Percentiles rank a stretch among this genome's conserved stretches.
Evolutionary conservation across 2,113 vertebrate species (phyloP).

Genomic region (Anguilla japonica): DNA sequence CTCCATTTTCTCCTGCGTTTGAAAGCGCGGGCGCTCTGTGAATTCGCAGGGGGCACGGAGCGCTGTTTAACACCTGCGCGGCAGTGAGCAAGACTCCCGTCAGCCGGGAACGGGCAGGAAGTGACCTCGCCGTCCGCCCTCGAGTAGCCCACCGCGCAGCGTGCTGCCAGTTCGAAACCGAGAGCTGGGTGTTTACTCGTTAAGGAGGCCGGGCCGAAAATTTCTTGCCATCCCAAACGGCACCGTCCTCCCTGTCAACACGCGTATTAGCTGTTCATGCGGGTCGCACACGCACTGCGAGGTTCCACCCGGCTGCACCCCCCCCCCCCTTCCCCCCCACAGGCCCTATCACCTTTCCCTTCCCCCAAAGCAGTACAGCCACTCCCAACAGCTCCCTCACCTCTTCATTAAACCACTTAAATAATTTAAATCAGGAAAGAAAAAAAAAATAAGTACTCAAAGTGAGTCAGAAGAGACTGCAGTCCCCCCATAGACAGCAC

Average conservation of each 20-base stretch:
- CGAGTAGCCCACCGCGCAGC: conserved; percentile 10
- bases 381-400: neutral
- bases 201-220: conserved; percentile 23
- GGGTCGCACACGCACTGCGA: conserved; percentile 32
- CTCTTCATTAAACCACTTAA: neutral
- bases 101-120: conserved; percentile 27
- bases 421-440: neutral
- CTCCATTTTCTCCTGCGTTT: too few relatives aligned
- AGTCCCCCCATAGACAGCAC: neutral
- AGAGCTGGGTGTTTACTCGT: conserved; percentile 46
- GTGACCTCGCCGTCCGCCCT: conserved; percentile 21
- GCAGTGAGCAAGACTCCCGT: neutral
- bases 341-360: neutral
- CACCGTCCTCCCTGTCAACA: conserved; percentile 35
- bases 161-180: conserved; percentile 35
- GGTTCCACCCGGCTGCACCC: conserved; percentile 23
- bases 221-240: conserved; percentile 40
- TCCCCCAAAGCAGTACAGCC: neutral
- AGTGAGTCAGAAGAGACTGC: neutral
- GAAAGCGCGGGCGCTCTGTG: too few relatives aligned
- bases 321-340: neutral
- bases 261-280: conserved; percentile 49
- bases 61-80: too few relatives aligned
- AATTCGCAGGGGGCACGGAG: too few relatives aligned
- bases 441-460: neutral